These are phyloP conservation scores for Boloria euphrosyne DNA, from an alignment of 2,888 invertebrate species.

Conservation along the genomic window DNA sequence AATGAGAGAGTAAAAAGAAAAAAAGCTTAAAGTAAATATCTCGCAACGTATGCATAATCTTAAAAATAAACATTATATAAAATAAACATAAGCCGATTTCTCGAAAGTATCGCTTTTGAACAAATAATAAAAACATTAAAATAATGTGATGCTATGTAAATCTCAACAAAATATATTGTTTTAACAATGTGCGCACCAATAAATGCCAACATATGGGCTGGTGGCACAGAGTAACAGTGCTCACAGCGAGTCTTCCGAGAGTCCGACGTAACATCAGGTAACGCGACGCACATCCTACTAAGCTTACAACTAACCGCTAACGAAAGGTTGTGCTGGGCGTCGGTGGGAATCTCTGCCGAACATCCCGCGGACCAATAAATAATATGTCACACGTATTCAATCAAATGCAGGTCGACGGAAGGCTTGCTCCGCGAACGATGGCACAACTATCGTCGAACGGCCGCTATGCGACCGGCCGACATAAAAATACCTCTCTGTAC, in stretches of 20 bases:
- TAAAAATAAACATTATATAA: conserved; percentile 52
- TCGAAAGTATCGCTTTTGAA: conserved; percentile 47
- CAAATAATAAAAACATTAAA: conserved; percentile 23
- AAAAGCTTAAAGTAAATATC: conserved; percentile 55
- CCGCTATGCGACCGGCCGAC: conserved; percentile 67
- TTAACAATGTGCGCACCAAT: neutral
- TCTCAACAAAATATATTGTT: conserved; percentile 15
- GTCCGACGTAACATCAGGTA: conserved; percentile 66
- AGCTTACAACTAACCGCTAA: conserved; percentile 57
- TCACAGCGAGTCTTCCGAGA: conserved; percentile 51
- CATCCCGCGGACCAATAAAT: conserved; percentile 67
- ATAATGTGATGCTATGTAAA: conserved; percentile 17
- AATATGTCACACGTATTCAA: conserved; percentile 69
- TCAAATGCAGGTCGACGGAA: conserved; percentile 58
- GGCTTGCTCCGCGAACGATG: conserved; percentile 54
- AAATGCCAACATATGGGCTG: too few relatives aligned
- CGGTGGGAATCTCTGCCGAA: conserved; percentile 75
- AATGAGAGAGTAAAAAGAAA: conserved; percentile 68
- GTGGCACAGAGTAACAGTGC: conserved; percentile 11
- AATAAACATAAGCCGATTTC: conserved; percentile 53
- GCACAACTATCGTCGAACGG: conserved; percentile 63
- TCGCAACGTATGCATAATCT: conserved; percentile 40
- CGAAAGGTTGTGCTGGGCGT: conserved; percentile 67
- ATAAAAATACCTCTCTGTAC: conserved; percentile 59
- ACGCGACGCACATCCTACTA: conserved; percentile 71